Evolutionary conservation across 92 coral and sea anemone species (phyloP).

Genomic region (Pocillopora grandis): DNA sequence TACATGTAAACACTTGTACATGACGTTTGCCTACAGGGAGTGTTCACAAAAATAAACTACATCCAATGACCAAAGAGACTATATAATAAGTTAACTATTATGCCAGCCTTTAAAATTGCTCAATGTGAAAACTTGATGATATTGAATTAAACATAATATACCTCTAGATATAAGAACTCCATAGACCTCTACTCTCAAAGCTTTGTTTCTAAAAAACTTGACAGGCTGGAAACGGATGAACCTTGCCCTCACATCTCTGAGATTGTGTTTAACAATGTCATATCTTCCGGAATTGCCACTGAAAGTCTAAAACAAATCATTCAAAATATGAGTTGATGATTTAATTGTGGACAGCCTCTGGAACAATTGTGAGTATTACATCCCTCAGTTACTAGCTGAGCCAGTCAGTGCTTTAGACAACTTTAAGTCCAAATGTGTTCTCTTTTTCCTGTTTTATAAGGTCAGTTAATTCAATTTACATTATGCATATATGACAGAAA

Average conservation of each 20-base stretch:
- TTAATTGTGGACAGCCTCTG: not conserved
- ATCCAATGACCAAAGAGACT: no score
- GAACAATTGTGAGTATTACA: no score
- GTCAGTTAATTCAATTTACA: no score
- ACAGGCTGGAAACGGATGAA: constrained; percentile 34
- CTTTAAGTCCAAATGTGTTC: no score
- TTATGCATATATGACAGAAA: no score
- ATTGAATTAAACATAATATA: not conserved
- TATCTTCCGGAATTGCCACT: constrained; percentile 32
- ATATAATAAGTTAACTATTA: no score
- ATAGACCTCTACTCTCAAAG: constrained; percentile 54
- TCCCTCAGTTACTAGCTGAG: no score
- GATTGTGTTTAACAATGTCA: constrained; percentile 28
- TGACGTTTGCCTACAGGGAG: no score
- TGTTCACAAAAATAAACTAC: no score
- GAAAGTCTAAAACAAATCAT: constrained; percentile 23
- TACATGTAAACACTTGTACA: no score
- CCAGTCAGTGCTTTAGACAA: no score
- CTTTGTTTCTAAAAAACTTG: not conserved
- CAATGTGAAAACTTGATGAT: not conserved
- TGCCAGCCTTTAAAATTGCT: not conserved
- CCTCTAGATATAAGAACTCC: constrained; percentile 31
- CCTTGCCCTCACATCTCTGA: constrained; percentile 22
- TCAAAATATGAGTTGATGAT: not conserved
- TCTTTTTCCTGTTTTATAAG: no score